These are phyloP conservation scores for Dinoponera quadriceps DNA, from an alignment of 1,140 invertebrate species.

Conservation along the genomic window DNA sequence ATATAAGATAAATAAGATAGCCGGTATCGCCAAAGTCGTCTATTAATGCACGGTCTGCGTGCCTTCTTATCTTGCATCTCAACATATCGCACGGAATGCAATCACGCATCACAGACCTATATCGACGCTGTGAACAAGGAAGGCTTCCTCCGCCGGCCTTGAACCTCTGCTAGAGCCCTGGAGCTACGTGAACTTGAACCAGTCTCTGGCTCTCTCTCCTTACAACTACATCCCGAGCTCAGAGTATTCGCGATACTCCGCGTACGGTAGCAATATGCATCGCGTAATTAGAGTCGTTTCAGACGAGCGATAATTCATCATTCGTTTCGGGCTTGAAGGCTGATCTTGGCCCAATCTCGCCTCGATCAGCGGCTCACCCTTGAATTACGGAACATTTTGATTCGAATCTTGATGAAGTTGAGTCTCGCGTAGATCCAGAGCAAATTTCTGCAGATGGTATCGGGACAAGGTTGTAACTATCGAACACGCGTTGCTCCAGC, in stretches of 20 bases:
- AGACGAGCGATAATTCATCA: background rate
- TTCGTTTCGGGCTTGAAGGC: background rate
- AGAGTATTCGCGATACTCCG: background rate
- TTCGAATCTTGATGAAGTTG: background rate
- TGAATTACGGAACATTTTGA: background rate
- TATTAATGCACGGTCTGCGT: background rate
- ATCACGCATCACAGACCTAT: constrained; percentile 37
- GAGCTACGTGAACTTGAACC: constrained; percentile 83
- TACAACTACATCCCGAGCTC: constrained; percentile 1
- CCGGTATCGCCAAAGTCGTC: background rate
- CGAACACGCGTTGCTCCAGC: background rate
- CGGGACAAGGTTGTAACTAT: background rate
- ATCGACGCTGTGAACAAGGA: constrained; percentile 70
- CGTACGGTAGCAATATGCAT: background rate
- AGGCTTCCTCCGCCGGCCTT: constrained; percentile 78
- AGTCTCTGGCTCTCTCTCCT: constrained; percentile 77
- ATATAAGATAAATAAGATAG: background rate
- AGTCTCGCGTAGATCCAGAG: constrained; percentile 2
- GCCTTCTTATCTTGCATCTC: constrained; percentile 2
- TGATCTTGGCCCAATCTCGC: background rate
- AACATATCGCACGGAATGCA: constrained; percentile 4
- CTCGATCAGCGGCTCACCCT: background rate
- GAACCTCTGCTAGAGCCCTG: constrained; percentile 76
- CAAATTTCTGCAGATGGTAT: background rate
- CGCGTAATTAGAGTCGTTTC: background rate